Conservation (phyloP, 2,888 invertebrate species). For the Aporophyla nigra region DNA sequence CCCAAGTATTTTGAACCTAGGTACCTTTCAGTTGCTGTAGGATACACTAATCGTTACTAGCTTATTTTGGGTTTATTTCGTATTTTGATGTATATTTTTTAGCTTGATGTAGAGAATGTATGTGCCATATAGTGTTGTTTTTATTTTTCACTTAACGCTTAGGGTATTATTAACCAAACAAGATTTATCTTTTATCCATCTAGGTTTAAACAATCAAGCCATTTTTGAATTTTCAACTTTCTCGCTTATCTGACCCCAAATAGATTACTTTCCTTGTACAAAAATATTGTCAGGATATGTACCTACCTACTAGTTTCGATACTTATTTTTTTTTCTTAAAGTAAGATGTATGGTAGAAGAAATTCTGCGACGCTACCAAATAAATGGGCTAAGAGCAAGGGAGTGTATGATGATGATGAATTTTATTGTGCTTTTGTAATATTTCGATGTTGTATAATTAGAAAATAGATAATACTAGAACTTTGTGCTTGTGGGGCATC, state of each 20-base stretch:
- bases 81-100: conserved; percentile 53
- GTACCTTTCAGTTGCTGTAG: conserved; percentile 90
- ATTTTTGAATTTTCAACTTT: neutral
- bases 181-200: neutral
- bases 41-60: conserved; percentile 65
- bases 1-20: conserved; percentile 93
- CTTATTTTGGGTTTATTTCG: conserved; percentile 67
- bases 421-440: conserved; percentile 10
- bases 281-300: too few relatives aligned
- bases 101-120: conserved; percentile 37
- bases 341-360: neutral
- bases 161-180: neutral
- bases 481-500: neutral
- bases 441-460: conserved; percentile 12
- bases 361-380: neutral
- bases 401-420: neutral
- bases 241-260: too few relatives aligned
- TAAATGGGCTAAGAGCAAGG: neutral
- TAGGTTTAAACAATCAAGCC: neutral
- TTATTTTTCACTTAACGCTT: neutral
- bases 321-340: too few relatives aligned
- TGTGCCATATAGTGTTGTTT: too few relatives aligned
- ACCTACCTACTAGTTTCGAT: neutral
- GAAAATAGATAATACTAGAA: neutral
- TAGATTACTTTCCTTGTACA: too few relatives aligned